Conservation (phyloP, 2,113 vertebrate genomes). For the Grallaria varia region DNA sequence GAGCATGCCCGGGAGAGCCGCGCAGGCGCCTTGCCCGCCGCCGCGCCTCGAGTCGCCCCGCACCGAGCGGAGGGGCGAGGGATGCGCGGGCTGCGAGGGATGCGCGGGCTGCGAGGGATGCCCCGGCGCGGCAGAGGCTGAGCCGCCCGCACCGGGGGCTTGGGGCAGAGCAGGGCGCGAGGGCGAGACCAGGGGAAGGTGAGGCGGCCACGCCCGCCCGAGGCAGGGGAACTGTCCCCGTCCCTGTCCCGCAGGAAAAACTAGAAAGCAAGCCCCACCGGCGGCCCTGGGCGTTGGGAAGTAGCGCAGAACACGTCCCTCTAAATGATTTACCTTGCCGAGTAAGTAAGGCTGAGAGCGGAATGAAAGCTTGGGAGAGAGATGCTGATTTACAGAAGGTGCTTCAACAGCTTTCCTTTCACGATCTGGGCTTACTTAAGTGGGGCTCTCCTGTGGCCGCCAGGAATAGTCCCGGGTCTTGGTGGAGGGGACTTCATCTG, state of each 20-base stretch:
- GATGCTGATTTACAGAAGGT: not conserved
- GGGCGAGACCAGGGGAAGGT: not conserved
- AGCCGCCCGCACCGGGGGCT: accelerated
- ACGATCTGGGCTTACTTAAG: not conserved
- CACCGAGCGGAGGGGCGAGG: not conserved
- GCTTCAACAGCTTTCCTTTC: not conserved
- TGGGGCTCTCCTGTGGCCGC: not conserved
- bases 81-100: not conserved
- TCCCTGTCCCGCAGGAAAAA: no score
- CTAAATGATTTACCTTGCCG: not conserved
- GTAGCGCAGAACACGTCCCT: no score
- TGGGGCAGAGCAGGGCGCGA: not conserved
- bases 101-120: not conserved
- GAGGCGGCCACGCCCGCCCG: not conserved
- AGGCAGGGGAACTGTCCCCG: not conserved
- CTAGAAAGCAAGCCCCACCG: not conserved
- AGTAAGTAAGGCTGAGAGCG: not conserved
- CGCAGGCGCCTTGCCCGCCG: slow-evolving; percentile 25
- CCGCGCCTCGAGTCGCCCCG: not conserved
- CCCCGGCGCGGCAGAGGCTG: accelerated
- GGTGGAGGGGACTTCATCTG: not conserved
- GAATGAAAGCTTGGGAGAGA: not conserved
- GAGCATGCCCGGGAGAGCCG: slow-evolving; percentile 59
- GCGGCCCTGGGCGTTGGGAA: not conserved
- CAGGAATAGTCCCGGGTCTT: no score